Base-by-base conservation (phyloP, 1,140 invertebrate genomes). In the Neodiprion virginianus region DNA sequence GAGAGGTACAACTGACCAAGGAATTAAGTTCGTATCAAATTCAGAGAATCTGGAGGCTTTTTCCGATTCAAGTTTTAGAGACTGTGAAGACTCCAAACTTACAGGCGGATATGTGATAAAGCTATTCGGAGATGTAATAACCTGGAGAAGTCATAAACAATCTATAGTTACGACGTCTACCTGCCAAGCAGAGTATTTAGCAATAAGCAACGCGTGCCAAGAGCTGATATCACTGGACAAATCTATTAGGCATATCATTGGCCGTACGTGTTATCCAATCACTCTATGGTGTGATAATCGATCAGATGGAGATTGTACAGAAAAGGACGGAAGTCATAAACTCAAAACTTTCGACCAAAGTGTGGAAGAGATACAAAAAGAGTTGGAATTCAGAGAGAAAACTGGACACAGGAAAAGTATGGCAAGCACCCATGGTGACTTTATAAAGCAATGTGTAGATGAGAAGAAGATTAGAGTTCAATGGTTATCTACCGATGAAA, bases 101-200 rank as follows among this genome's bases (percentile, higher is more conserved):
- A 76, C 72, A 10, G 66, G 69, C 12, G 69, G 75, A 40, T 76
- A 50, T 53, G 48, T 76, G 0, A 67, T 76, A 0, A 71, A 72
- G n/a, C 12, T 82, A 8, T 77, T 74, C 74, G 77, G 78, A 53
- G 78, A 77, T 66, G 7, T 72, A 0, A 74, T 85, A 12, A 50
- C 75, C 0, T 84, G 82, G 84, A 72, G 49, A 10, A 80, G 77
- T 61, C 79, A 79, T 48, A 81, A 81, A 67, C 80, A 85, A 50
- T 75, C 75, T 0, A 69, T 14, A n/a, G 74, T 83, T 23, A 75
- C 82, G 21, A 72, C 82, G 0, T 85, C 80, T 14, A 79, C 79
- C 1, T 78, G 79, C 8, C 80, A 85, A 78, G 78, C 81, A 8
- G 84, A 87, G 49, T 84, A 82, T 70, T 73, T 85, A 1, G 81